phyloP scores from a whole-genome alignment of 2,888 invertebrate genomes.

The Caenorhabditis sp. region DNA sequence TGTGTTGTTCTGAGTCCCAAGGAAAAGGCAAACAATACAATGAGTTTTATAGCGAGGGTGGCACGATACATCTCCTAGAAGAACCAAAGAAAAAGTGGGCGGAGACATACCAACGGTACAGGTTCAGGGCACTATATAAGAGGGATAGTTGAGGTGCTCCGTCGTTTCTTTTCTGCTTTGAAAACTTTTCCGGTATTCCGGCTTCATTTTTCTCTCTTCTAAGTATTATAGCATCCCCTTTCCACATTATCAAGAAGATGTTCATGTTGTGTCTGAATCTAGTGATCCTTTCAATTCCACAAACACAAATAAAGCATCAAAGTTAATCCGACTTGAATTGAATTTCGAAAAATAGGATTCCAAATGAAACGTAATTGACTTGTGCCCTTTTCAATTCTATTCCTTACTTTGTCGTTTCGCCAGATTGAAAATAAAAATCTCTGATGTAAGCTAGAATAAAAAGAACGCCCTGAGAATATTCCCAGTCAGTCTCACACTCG shows the following conservation, averaged over 20 bases:
- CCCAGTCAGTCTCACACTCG: conserved; percentile 28
- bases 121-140: conserved; percentile 26
- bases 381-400: conserved; percentile 10
- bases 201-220: neutral
- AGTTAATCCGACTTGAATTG: conserved; percentile 10
- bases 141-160: neutral
- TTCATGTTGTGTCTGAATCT: neutral
- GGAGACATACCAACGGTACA: conserved; percentile 2
- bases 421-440: neutral
- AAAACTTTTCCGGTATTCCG: neutral
- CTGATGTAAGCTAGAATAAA: conserved; percentile 1
- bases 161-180: neutral
- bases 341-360: conserved; percentile 11
- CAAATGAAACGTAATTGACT: conserved; percentile 44
- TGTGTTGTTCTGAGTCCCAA: neutral
- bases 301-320: conserved; percentile 12
- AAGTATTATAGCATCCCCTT: neutral
- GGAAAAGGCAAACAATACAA: conserved; percentile 18
- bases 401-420: conserved; percentile 1
- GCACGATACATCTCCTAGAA: conserved; percentile 11
- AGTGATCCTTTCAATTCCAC: conserved; percentile 6
- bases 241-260: neutral
- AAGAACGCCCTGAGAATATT: conserved; percentile 49
- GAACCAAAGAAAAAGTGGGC: conserved; percentile 17
- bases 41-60: conserved; percentile 35